Base-by-base conservation (phyloP, 2,888 invertebrate species). In the Hydrotaea diabolus region DNA sequence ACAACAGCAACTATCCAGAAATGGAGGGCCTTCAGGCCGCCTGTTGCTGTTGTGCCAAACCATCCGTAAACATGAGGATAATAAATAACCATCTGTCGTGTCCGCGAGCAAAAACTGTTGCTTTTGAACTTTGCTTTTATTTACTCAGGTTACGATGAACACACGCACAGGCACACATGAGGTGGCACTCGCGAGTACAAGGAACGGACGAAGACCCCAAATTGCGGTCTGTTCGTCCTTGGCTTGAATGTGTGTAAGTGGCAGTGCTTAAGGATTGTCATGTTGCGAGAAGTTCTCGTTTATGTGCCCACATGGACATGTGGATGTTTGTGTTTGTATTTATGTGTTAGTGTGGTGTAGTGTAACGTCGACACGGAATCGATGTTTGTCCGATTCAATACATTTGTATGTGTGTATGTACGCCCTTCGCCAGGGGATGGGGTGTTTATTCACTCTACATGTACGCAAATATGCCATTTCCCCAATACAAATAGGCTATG, bases 71-170 rank as follows among this genome's bases (percentile, higher is more conserved):
- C 23, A 72, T 36, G 71, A 21, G 55, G 49, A 49, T 64, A 76
- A 76, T 76, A 79, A 76, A 83, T 66, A 73, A 79, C 9, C 57
- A 13, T 31, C 72, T 43, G 46, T 21, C 39, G 55, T 75, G 57
- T 26, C 57, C 76, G 59, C 66, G 39, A 43, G 66, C 79, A 26
- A 43, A 49, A 79, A 79, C 64, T 79, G 46, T 76, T 82, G 75
- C 43, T 72, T 72, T 72, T 53, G 23, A 49, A 64, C 19, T 71
- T 72, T 79, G 59, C 59, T 74, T 23, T 78, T 81, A 76, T 80
- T 62, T 77, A 77, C 71, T 75, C 36, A 55, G 43, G 57, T 59
- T 46, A 69, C 69, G 55, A 73, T 21, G 23, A 26, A 59, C 11
- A 15, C 49, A 81, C 26, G 31, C n/a, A 73, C 21, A 76, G 7